Percentiles rank a stretch among this genome's conserved stretches.
Evolutionary conservation across 2,888 invertebrate species (phyloP).

Genomic region (Pseudoips prasinana): DNA sequence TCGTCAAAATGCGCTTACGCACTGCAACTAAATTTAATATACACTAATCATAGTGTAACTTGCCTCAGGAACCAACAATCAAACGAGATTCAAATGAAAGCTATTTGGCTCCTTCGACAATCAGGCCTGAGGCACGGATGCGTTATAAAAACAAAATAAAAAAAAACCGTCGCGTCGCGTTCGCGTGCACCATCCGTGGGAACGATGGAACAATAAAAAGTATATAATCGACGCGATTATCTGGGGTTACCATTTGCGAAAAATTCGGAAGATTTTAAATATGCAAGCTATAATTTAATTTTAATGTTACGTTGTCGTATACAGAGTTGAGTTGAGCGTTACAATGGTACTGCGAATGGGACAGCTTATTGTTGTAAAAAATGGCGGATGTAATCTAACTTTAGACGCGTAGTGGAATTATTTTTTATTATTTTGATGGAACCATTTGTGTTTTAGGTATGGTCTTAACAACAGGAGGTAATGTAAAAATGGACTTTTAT

Average conservation of each 20-base stretch:
- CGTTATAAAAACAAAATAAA: constrained; percentile 42
- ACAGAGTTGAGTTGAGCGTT: constrained; percentile 32
- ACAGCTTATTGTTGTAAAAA: constrained; percentile 45
- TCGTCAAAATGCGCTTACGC: constrained; percentile 65
- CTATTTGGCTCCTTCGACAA: constrained; percentile 54
- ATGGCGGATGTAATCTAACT: constrained; percentile 64
- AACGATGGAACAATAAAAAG: constrained; percentile 62
- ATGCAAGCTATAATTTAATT: constrained; percentile 28
- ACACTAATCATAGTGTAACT: constrained; percentile 63
- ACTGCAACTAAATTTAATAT: constrained; percentile 60
- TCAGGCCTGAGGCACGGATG: constrained; percentile 69
- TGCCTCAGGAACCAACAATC: constrained; percentile 56
- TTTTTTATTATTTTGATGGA: constrained; percentile 27
- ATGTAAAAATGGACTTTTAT: constrained; percentile 7
- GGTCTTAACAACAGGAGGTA: constrained; percentile 36
- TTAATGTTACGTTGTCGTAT: constrained; percentile 25
- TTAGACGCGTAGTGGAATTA: constrained; percentile 37
- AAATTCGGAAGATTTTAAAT: constrained; percentile 47
- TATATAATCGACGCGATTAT: constrained; percentile 50
- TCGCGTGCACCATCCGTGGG: constrained; percentile 73
- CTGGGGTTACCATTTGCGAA: constrained; percentile 60
- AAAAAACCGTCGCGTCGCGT: constrained; percentile 53
- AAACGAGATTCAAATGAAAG: constrained; percentile 69
- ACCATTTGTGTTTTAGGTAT: constrained; percentile 34
- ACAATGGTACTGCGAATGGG: constrained; percentile 50